Evolutionary conservation across 2,888 invertebrate species (phyloP).

Genomic region (Amblyteles armatorius): DNA sequence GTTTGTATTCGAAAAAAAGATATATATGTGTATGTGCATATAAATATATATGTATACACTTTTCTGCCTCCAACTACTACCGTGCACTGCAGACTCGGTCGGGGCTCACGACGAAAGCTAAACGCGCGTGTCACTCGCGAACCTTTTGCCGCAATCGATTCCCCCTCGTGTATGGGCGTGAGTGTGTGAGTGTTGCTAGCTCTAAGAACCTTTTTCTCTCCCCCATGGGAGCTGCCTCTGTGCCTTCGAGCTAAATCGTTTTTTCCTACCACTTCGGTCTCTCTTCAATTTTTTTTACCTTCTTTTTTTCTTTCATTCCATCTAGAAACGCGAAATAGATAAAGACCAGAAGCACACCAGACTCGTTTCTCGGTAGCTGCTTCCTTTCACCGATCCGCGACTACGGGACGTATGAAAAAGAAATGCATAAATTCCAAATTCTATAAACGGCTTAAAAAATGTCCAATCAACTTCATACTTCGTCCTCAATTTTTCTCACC

Average conservation of each 20-base stretch:
- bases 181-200: slow-evolving; percentile 1
- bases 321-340: slow-evolving; percentile 3
- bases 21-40: neutral
- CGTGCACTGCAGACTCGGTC: slow-evolving; percentile 18
- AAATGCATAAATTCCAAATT: too few species aligned
- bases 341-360: slow-evolving; percentile 11
- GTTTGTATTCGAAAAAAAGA: slow-evolving; percentile 42
- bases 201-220: slow-evolving; percentile 28
- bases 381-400: neutral
- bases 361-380: slow-evolving; percentile 23
- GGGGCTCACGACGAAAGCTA: slow-evolving; percentile 46
- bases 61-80: slow-evolving; percentile 40
- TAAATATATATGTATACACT: slow-evolving; percentile 27
- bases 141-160: slow-evolving; percentile 51
- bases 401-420: too few species aligned
- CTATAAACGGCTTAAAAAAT: too few species aligned
- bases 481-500: too few species aligned
- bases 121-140: slow-evolving; percentile 60
- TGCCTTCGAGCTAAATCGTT: slow-evolving; percentile 1
- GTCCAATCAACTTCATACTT: too few species aligned
- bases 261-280: neutral
- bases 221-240: slow-evolving; percentile 7
- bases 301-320: neutral
- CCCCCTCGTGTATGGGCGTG: neutral
- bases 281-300: neutral